phyloP scores from a whole-genome alignment of 2,797 vertebrate genomes.

The Enteromius paludinosus region DNA sequence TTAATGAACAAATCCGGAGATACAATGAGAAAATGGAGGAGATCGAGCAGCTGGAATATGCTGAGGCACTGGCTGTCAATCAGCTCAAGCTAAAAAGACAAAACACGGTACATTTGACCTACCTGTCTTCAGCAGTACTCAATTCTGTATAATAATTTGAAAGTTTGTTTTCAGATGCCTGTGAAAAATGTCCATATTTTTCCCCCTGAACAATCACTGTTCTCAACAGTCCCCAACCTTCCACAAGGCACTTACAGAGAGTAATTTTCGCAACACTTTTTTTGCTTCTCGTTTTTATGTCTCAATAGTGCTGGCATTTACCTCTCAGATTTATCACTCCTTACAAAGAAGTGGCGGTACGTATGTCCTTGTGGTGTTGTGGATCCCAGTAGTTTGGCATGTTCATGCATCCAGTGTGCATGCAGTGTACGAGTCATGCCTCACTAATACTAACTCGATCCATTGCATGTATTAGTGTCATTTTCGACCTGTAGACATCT shows the following conservation, averaged over 20 bases:
- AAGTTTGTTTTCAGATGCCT: neutral
- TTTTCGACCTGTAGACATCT: neutral
- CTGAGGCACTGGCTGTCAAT: slow-evolving; percentile 88
- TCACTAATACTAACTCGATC: slow-evolving; percentile 38
- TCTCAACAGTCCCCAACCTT: neutral
- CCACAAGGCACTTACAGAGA: slow-evolving; percentile 43
- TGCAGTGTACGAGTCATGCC: slow-evolving; percentile 6
- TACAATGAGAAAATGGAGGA: slow-evolving; percentile 97
- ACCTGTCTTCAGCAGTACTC: neutral
- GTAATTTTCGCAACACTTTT: slow-evolving; percentile 73
- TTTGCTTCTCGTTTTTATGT: slow-evolving; percentile 63
- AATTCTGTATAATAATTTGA: neutral
- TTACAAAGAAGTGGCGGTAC: slow-evolving; percentile 94
- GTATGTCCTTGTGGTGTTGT: slow-evolving; percentile 73
- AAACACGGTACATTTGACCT: slow-evolving; percentile 78
- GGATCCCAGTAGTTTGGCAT: slow-evolving; percentile 19
- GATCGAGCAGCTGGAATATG: slow-evolving; percentile 93
- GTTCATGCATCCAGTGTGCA: slow-evolving; percentile 65
- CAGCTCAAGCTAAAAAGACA: slow-evolving; percentile 90
- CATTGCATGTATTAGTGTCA: slow-evolving; percentile 24
- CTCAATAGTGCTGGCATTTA: slow-evolving; percentile 90
- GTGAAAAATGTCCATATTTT: neutral
- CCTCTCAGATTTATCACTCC: slow-evolving; percentile 96
- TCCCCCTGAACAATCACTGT: neutral
- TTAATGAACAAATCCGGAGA: slow-evolving; percentile 92